Base-by-base conservation (phyloP, 2,113 vertebrate genomes). In the Sander lucioperca region DNA sequence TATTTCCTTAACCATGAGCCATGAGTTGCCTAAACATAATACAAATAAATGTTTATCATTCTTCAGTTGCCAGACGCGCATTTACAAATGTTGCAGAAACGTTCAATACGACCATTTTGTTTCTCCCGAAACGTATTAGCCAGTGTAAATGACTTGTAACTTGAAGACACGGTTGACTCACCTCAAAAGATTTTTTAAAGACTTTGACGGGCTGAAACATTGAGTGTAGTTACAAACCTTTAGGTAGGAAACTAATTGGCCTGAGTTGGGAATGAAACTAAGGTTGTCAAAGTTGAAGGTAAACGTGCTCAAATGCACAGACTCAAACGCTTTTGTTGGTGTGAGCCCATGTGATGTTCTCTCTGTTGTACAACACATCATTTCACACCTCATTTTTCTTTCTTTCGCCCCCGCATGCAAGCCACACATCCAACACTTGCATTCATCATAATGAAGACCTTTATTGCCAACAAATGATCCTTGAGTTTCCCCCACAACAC, bases 401-500 rank as follows among this genome's bases (percentile, higher is more conserved):
- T 59, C 15, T 43, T 47, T 67, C 10, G 18, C 50, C n/a, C 19
- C 1, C 64, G 67, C 59, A 66, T 27, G 14, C 21, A 72, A 19
- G 14, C 39, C 66, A 1, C 39, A 50, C 27, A 45, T 25, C 33
- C 30, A 48, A 12, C 19, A 2, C 21, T 5, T 0, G 27, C 59
- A 59, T 67, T 30, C 25, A 5, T 25, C 33, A 39, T 19, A 56
- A 70, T 48, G 30, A 75, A 15, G 18, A n/a, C 45, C 15, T 16
- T 1, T 48, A 9, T 21, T 59, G 33, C 5, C 64, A 51, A 54
- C 19, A 66, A 39, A 33, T 39, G 58, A 79, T 13, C 58, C n/a
- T 67, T 18, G 45, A 79, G 61, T 86, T 75, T 86, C 71, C 3
- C 39, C 3, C 30, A 5, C 23, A 61, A 86, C 89, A 88, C 82